These are phyloP conservation scores for Rhegmatorhina hoffmannsi DNA, from an alignment of 2,113 vertebrate genomes.

Conservation along the genomic window DNA sequence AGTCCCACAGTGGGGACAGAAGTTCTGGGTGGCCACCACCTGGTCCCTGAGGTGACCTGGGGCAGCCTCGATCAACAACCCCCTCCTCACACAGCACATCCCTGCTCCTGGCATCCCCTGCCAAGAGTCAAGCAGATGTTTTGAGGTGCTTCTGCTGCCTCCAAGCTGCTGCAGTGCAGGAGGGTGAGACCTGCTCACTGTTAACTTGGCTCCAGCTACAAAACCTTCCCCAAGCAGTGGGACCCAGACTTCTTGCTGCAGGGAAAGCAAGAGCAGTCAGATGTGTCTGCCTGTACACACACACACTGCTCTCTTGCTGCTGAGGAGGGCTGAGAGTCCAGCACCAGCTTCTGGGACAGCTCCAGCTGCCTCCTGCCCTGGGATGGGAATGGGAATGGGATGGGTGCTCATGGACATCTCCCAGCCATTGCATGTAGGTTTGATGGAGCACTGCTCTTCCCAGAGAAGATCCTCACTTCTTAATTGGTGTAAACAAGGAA, in stretches of 20 bases:
- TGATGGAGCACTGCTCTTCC: background rate
- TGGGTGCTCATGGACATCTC: background rate
- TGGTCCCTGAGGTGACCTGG: fast-evolving
- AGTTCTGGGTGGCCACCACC: background rate
- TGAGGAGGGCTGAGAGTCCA: background rate
- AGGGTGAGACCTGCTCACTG: fast-evolving
- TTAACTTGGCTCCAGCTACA: background rate
- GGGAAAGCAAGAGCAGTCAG: background rate
- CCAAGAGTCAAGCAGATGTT: background rate
- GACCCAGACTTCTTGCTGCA: background rate
- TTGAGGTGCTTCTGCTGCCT: background rate
- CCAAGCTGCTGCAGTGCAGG: background rate
- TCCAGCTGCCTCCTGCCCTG: background rate
- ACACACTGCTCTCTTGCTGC: background rate
- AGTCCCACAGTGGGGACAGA: background rate
- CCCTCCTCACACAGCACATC: background rate
- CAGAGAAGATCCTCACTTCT: background rate
- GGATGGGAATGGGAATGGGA: background rate
- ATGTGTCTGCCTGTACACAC: background rate
- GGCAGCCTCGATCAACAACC: fast-evolving
- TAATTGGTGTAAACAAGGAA: background rate
- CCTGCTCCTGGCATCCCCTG: background rate
- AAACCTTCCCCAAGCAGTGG: fast-evolving
- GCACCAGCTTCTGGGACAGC: background rate
- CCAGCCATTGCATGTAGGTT: background rate